Evolutionary conservation across 1,140 invertebrate genomes (phyloP).

Genomic region (Trinorchestia longiramus): DNA sequence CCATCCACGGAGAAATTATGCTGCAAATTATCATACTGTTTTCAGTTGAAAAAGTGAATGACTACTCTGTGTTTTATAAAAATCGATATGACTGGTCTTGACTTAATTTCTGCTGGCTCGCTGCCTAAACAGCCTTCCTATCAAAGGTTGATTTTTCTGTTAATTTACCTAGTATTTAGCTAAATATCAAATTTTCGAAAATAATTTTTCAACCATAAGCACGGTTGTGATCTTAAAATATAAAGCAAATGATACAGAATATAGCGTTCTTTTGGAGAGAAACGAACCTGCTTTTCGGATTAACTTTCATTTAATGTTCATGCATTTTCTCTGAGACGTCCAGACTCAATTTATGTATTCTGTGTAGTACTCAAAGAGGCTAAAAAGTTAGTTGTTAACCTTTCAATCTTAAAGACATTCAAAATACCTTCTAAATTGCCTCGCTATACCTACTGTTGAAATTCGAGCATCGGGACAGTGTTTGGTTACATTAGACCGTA

Average conservation of each 20-base stretch:
- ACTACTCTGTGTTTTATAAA: neutral
- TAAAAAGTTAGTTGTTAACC: neutral
- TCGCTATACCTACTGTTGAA: neutral
- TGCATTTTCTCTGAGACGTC: neutral
- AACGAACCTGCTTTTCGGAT: neutral
- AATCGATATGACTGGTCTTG: neutral
- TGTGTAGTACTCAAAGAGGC: neutral
- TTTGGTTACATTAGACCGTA: neutral
- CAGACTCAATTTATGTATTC: neutral
- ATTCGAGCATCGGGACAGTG: neutral
- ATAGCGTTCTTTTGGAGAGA: neutral
- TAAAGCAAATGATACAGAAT: neutral
- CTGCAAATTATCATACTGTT: neutral
- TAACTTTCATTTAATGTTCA: neutral
- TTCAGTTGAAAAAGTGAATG: neutral
- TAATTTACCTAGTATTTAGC: neutral
- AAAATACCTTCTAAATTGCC: neutral
- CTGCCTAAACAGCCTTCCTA: neutral
- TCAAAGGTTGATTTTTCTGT: neutral
- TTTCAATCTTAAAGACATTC: neutral
- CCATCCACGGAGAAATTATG: neutral
- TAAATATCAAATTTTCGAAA: neutral
- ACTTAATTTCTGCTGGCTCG: neutral
- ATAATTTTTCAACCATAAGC: neutral
- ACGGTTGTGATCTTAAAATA: neutral